phyloP scores from a whole-genome alignment of 2,888 invertebrate species.

The Eilema caniola region DNA sequence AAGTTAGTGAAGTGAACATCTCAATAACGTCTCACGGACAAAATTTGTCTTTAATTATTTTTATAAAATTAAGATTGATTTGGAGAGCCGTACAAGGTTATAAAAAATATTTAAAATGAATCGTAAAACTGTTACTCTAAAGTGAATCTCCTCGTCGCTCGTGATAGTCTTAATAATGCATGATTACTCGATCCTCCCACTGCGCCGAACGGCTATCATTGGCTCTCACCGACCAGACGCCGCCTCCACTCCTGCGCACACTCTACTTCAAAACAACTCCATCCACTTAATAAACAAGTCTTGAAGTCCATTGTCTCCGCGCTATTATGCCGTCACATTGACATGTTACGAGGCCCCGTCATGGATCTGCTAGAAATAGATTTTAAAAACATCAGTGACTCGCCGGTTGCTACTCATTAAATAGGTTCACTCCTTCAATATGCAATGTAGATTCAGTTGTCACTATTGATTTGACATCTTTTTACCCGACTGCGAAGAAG shows the following conservation, averaged over 20 bases:
- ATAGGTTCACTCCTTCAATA: conserved; percentile 42
- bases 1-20: conserved; percentile 50
- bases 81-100: conserved; percentile 52
- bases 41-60: conserved; percentile 46
- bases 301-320: conserved; percentile 82
- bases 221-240: conserved; percentile 73
- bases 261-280: conserved; percentile 83
- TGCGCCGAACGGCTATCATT: conserved; percentile 73
- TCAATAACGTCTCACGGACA: conserved; percentile 55
- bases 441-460: conserved; percentile 28
- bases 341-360: conserved; percentile 71
- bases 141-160: conserved; percentile 67
- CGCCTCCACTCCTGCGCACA: conserved; percentile 84
- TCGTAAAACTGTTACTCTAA: conserved; percentile 66
- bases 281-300: conserved; percentile 84
- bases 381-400: conserved; percentile 59
- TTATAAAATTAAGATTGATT: conserved; percentile 56
- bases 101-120: conserved; percentile 65
- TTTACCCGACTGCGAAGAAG: no score
- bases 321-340: conserved; percentile 78
- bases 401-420: conserved; percentile 62
- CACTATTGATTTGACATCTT: conserved; percentile 29
- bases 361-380: conserved; percentile 77
- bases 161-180: conserved; percentile 73
- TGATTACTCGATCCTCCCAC: conserved; percentile 84